Evolutionary conservation across 2,797 vertebrate species (phyloP), one percentile per base, ranked within the genome.

Genomic region (Ctenopoma multispine): DNA sequence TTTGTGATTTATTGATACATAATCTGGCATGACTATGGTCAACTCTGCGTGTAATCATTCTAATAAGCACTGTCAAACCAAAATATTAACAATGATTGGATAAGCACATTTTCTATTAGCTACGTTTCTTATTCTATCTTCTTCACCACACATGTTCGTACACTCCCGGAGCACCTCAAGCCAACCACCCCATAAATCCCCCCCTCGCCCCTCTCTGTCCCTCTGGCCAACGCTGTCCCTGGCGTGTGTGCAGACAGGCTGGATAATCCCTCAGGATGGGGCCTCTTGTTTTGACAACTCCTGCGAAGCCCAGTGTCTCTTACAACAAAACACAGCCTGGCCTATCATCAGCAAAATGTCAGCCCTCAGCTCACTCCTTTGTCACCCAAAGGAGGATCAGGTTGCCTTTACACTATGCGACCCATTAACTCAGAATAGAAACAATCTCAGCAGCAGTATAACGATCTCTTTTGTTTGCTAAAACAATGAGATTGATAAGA

Each of bases 251-350:
- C 81, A 80, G 77, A 58, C 72, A 34, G 76, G 75, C 80, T 15
- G 77, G 75, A 79, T 90, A 90, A 91, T 92, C 86, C 85, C 80
- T 85, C 83, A 86, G 91, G 85, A 82, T 64, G 77, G 80, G 79
- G 81, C 87, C 89, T 88, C 82, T 90, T 94, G 92, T 94, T 94
- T 93, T 93, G 93, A 94, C 91, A 94, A 90, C 86, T 92, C 89
- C 76, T 81, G 81, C 83, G 90, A 92, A 93, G 87, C 82, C 84
- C 78, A 84, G 92, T 90, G 90, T 94, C 91, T 90, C 89, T 93
- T 93, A 91, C 91, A 93, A 90, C 90, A 89, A 91, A 92, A 93
- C 89, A 93, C 82, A 88, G 86, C 74, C 81, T 72, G 80, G 77
- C 83, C 91, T 81, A 81, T 91, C 91, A 89, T 82, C 83, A 84